Evolutionary conservation across 2,888 invertebrate species (phyloP).

Genomic region (Argyresthia goedartella): DNA sequence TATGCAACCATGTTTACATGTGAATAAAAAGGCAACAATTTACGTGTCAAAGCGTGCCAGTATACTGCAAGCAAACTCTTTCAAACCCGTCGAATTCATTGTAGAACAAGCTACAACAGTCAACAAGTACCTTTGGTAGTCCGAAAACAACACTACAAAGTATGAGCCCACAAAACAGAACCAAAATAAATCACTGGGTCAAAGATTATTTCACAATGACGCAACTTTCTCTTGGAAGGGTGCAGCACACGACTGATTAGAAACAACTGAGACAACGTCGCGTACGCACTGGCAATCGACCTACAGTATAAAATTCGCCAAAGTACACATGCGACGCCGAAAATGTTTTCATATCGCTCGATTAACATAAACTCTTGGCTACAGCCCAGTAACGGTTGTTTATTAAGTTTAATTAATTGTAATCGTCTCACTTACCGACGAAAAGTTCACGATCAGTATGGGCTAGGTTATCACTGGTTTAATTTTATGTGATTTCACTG

Average conservation of each 20-base stretch:
- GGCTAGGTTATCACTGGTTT: no score
- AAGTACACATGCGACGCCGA: slow-evolving; percentile 32
- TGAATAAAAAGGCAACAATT: no score
- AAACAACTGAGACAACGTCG: slow-evolving; percentile 26
- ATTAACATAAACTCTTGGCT: slow-evolving; percentile 50
- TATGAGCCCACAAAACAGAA: no score
- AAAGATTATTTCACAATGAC: slow-evolving; percentile 18
- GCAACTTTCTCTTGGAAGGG: slow-evolving; percentile 24
- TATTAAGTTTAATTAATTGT: slow-evolving; percentile 24
- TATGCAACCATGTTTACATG: no score
- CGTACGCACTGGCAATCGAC: slow-evolving; percentile 31
- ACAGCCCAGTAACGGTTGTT: slow-evolving; percentile 37
- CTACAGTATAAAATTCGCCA: slow-evolving; percentile 42
- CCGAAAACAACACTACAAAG: no score
- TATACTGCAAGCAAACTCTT: no score
- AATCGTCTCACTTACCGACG: slow-evolving; percentile 4
- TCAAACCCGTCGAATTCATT: no score
- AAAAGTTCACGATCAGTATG: no score
- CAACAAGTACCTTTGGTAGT: no score
- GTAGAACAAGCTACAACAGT: no score
- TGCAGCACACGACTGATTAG: slow-evolving; percentile 20
- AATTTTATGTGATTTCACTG: background rate
- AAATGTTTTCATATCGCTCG: slow-evolving; percentile 51
- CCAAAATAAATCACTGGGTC: background rate
- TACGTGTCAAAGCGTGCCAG: no score